Base-by-base conservation (phyloP, 1,140 invertebrate genomes). In the Trypoxylus dichotomus region DNA sequence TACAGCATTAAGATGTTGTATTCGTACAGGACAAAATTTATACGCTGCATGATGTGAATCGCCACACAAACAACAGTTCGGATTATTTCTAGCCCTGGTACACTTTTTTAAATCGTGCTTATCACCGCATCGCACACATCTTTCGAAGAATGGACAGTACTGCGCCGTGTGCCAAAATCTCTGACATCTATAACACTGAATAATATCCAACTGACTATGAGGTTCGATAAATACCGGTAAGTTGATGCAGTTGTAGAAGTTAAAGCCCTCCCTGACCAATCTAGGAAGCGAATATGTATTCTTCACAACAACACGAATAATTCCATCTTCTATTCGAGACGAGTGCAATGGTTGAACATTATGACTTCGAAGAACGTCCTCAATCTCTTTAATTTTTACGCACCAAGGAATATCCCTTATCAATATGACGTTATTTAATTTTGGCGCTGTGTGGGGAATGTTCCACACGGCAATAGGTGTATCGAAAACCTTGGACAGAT, bases 161-260 rank as follows among this genome's bases (percentile, higher is more conserved):
- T 87, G 87, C 1, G 89, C 88, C 1, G 89, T 85, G 77, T 90
- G 89, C 88, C 89, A 90, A 77, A 90, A 90, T 10, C 89, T 88
- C 82, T 90, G 88, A 76, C 88, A 90, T 0, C 87, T 81, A 24
- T 80, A 81, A 37, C 80, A 81, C 54, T 81, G 80, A 6, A 80
- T 78, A 21, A 81, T 80, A 41, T 81, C 77, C 13, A 74, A 58
- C 13, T 81, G 74, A 13, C 43, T 76, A 15, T 79, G 75, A 13
- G 63, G 41, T 47, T 81, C 80, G 15, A 63, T n/a, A 13, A 68
- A n/a, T 11, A 75, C 79, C 19, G 54, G n/a, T 42, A 80, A 79
- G 2, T 74, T 74, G 2, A 77, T 77, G 8, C 42, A 77, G 42
- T 80, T 76, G 37, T 79, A 80, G 47, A 81, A 81, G 37, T 80